Conservation (phyloP, 2,113 vertebrate species). For the Camarhynchus parvulus region DNA sequence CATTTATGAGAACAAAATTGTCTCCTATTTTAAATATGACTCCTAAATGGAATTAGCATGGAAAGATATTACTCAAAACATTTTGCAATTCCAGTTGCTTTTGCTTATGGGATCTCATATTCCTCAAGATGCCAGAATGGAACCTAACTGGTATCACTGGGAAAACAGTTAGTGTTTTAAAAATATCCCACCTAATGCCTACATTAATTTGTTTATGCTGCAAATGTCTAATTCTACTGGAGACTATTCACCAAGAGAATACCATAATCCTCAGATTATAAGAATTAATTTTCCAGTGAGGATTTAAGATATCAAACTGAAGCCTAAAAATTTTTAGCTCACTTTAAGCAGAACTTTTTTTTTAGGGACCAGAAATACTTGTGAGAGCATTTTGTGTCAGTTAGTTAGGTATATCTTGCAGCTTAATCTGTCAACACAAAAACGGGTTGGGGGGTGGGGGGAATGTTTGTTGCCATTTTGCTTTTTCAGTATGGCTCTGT, state of each 20-base stretch:
- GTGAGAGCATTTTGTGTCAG: neutral
- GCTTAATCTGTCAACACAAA: neutral
- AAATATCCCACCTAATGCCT: neutral
- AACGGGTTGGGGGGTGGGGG: rapidly evolving
- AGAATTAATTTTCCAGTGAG: neutral
- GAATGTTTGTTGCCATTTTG: neutral
- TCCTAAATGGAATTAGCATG: neutral
- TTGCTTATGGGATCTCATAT: neutral
- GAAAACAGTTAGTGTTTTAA: neutral
- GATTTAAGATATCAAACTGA: neutral
- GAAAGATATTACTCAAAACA: neutral
- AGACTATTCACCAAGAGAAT: neutral
- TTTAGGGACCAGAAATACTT: neutral
- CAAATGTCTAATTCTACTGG: neutral
- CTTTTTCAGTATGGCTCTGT: neutral
- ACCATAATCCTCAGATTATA: neutral
- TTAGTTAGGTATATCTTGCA: neutral
- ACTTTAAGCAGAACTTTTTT: neutral
- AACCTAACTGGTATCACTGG: neutral
- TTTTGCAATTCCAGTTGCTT: neutral
- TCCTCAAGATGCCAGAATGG: neutral
- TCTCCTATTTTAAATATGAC: neutral
- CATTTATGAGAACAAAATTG: neutral
- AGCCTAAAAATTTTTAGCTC: neutral
- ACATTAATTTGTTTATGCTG: neutral